Conservation (phyloP, 2,797 vertebrate genomes). For the Eidolon dupreanum region DNA sequence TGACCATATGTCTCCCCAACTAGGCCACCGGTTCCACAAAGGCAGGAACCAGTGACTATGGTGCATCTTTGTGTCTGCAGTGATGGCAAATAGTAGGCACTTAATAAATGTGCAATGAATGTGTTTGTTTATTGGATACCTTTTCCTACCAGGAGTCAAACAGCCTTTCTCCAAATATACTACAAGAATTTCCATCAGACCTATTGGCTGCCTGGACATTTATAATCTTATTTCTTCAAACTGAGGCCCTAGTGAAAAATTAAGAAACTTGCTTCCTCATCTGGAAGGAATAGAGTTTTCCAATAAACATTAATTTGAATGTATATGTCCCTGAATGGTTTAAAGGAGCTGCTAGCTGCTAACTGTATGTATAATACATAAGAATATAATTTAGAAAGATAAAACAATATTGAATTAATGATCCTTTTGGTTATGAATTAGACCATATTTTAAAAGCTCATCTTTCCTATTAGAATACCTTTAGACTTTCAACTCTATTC, state of each 20-base stretch:
- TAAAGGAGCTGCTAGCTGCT: not conserved
- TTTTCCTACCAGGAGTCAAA: not conserved
- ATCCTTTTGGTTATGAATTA: not conserved
- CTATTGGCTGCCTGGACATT: not conserved
- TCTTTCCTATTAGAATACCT: not conserved
- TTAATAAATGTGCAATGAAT: not conserved
- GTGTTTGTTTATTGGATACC: not conserved
- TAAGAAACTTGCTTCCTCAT: not conserved
- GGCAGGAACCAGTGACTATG: not conserved
- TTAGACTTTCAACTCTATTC: not conserved
- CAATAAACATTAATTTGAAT: not conserved
- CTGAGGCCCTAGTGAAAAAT: not conserved
- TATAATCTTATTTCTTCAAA: conserved; percentile 6
- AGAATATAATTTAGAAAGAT: not conserved
- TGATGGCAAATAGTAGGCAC: not conserved
- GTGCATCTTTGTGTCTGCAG: not conserved
- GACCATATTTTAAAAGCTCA: not conserved
- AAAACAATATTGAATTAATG: not conserved
- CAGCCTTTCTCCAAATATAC: not conserved
- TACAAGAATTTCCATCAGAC: not conserved
- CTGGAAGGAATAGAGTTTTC: not conserved
- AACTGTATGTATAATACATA: not conserved
- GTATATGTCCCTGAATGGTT: not conserved
- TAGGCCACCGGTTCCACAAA: not conserved
- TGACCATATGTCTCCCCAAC: rapidly evolving